A percentile compares a stretch with the other conserved stretches of the same genome.
phyloP scores from a whole-genome alignment of 1,140 invertebrate genomes.

The Ridgeia piscesae region DNA sequence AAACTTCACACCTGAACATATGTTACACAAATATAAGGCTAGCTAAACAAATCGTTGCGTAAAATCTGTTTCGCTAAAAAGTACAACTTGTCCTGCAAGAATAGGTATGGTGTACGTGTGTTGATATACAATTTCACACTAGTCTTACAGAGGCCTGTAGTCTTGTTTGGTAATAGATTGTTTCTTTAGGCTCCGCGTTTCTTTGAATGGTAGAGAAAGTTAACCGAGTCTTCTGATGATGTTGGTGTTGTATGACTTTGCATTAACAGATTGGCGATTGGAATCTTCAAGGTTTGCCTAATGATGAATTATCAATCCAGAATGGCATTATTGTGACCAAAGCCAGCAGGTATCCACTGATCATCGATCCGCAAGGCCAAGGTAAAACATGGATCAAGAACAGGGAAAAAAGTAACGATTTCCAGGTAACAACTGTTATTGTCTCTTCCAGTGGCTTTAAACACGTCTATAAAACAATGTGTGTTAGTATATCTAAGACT shows the following conservation, averaged over 20 bases:
- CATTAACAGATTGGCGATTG: constrained; percentile 83
- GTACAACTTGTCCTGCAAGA: not conserved
- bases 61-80: not conserved
- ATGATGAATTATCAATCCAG: constrained; percentile 93
- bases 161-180: not conserved
- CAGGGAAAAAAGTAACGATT: constrained; percentile 84
- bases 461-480: not conserved
- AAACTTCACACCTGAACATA: not conserved
- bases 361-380: constrained; percentile 95
- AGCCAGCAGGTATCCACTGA: constrained; percentile 82
- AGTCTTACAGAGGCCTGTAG: too few relatives aligned
- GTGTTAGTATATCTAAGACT: too few relatives aligned
- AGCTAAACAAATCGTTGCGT: too few relatives aligned
- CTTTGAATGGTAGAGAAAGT: constrained; percentile 71
- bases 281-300: constrained; percentile 93
- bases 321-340: constrained; percentile 96
- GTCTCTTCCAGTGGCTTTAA: not conserved
- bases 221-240: not conserved
- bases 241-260: constrained; percentile 79
- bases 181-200: not conserved
- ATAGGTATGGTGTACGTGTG: not conserved
- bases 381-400: constrained; percentile 98
- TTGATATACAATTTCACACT: too few relatives aligned
- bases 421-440: constrained; percentile 65
- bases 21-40: not conserved